phyloP scores from a whole-genome alignment of 2,113 vertebrate species.

The Rissa tridactyla region DNA sequence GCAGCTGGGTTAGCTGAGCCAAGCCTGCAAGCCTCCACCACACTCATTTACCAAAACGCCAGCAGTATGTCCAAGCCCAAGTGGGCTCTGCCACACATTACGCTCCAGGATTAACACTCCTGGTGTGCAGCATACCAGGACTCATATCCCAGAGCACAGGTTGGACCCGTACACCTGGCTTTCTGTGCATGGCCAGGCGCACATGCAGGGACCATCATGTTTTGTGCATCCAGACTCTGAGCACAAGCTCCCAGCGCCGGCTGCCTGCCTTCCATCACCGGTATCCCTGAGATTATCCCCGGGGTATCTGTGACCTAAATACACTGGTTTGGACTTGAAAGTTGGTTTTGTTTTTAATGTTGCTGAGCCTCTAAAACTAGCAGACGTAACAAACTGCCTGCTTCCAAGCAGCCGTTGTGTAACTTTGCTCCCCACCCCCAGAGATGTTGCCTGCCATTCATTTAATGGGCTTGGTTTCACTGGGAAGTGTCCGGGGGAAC shows the following conservation, averaged over 20 bases:
- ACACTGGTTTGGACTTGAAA: neutral
- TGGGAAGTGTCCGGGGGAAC: slow-evolving; percentile 37
- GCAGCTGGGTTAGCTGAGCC: neutral
- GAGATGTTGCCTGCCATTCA: neutral
- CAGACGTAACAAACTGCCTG: neutral
- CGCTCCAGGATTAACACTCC: neutral
- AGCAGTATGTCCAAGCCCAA: neutral
- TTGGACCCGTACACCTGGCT: rapidly evolving
- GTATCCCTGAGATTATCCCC: neutral
- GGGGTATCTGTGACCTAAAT: slow-evolving; percentile 25
- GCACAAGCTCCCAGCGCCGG: neutral
- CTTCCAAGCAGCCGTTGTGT: slow-evolving; percentile 51
- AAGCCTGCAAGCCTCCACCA: neutral
- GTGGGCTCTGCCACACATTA: neutral
- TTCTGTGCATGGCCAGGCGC: neutral
- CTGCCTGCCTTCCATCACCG: neutral
- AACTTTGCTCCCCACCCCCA: neutral
- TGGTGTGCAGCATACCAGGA: neutral
- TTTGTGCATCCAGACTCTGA: neutral
- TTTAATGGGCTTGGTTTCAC: slow-evolving; percentile 42
- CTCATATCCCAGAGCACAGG: neutral
- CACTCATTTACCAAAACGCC: neutral
- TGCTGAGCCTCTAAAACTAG: slow-evolving; percentile 13
- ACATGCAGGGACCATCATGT: neutral
- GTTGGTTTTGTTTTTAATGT: slow-evolving; percentile 44